Evolutionary conservation across 2,113 vertebrate species (phyloP), one percentile per base, ranked within the genome.

Genomic region (Campylomormyrus tamandua): DNA sequence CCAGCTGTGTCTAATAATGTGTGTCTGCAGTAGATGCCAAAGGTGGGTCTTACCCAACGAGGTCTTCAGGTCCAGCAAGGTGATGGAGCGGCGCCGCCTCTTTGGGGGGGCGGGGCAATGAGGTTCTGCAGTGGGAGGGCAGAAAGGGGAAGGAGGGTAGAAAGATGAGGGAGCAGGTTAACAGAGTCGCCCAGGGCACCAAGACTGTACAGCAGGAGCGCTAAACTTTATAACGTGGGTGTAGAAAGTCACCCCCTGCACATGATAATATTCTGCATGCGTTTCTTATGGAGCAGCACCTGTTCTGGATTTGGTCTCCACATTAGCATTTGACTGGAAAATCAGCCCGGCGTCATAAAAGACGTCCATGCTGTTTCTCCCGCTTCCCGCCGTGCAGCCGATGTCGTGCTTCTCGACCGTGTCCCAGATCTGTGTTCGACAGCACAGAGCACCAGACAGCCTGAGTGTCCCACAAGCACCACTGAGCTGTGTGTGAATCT

Each of bases 331-430:
- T 87, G 94, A 93, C 74, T 92, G 87, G 88, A 97, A 94, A 87
- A 96, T 24, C 88, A 97, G 48, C 1, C 96, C 96, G 5, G 96
- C 96, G 66, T 96, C 96, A 1, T 88, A 93, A 90, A 97, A 96
- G 77, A 97, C 95, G 21, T 92, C 87, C 91, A 96, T 92, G 5
- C 87, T 52, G 66, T 96, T 87, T 15, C 89, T 92, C 1, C 97
- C 97, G 90, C 97, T 95, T n/a, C 96, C 96, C 0, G 95, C 90
- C 2, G 96, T 96, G 90, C 97, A 97, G 90, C 94, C 96, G 15
- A 95, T 93, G 91, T 97, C 96, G 0, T 94, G 89, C 45, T 94
- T 92, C 90, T 96, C 96, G 5, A 97, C 93, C 0, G 89, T 46
- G 31, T 96, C 95, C 97, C 96, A 97, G 89, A 97, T 91, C 97